Conservation (phyloP, 2,888 invertebrate genomes). For the Campoplex nolae region DNA sequence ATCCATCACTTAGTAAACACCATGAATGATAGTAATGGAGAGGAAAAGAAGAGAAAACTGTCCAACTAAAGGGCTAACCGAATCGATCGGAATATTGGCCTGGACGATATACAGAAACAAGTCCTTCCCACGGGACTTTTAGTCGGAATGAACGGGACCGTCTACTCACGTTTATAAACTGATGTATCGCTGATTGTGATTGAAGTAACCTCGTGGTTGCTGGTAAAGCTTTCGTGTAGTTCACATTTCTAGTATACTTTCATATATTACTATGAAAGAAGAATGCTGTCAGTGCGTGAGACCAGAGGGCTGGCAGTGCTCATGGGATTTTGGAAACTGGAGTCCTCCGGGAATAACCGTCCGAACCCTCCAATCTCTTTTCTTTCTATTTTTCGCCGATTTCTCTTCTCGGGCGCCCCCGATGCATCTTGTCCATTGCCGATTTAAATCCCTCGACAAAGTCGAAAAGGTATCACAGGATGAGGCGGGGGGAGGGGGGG, state of each 20-base stretch:
- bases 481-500: neutral
- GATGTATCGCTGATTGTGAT: conserved; percentile 80
- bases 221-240: conserved; percentile 52
- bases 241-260: conserved; percentile 39
- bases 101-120: conserved; percentile 17
- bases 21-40: conserved; percentile 39
- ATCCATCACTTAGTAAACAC: conserved; percentile 61
- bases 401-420: conserved; percentile 60
- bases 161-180: conserved; percentile 70
- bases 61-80: conserved; percentile 33
- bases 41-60: conserved; percentile 10
- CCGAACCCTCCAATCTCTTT: conserved; percentile 43
- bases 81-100: conserved; percentile 39
- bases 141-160: conserved; percentile 22
- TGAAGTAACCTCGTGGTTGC: conserved; percentile 75
- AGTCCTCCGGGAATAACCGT: conserved; percentile 64
- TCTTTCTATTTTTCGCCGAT: conserved; percentile 60
- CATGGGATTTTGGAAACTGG: conserved; percentile 56
- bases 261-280: neutral
- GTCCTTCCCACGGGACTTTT: conserved; percentile 64
- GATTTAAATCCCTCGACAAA: conserved; percentile 45
- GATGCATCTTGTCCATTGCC: conserved; percentile 78
- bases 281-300: neutral
- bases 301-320: conserved; percentile 3
- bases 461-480: conserved; percentile 39